Evolutionary conservation across 2,797 vertebrate species (phyloP).

Genomic region (Sciurus vulgaris): DNA sequence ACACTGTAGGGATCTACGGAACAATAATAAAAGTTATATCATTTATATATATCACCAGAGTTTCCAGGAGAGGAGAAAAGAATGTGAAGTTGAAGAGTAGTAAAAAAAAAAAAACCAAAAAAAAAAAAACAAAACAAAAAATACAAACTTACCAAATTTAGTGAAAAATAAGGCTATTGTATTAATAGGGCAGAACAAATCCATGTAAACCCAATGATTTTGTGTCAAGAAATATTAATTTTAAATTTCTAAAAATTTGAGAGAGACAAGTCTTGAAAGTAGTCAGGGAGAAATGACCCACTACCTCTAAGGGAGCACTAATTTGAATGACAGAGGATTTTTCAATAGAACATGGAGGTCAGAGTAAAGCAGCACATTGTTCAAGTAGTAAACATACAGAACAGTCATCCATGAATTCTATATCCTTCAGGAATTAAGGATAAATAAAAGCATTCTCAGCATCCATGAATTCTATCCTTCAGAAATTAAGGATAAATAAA

Average conservation of each 20-base stretch:
- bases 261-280: background rate
- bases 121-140: too few relatives aligned
- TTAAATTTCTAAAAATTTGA: background rate
- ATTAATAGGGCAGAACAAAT: background rate
- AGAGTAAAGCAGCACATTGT: background rate
- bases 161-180: background rate
- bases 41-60: background rate
- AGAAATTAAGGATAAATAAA: too few relatives aligned
- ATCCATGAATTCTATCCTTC: too few relatives aligned
- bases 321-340: background rate
- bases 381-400: background rate
- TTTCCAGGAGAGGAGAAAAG: background rate
- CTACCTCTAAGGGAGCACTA: background rate
- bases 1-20: background rate
- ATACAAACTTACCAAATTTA: background rate
- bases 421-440: too few relatives aligned
- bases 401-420: background rate
- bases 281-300: background rate
- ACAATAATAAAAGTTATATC: too few relatives aligned
- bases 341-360: background rate
- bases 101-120: background rate
- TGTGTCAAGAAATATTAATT: background rate
- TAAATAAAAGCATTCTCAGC: too few relatives aligned
- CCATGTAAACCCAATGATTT: background rate
- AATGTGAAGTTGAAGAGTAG: background rate